These are phyloP conservation scores for Leptobrachium ailaonicum DNA, from an alignment of 2,113 vertebrate species.

Conservation along the genomic window DNA sequence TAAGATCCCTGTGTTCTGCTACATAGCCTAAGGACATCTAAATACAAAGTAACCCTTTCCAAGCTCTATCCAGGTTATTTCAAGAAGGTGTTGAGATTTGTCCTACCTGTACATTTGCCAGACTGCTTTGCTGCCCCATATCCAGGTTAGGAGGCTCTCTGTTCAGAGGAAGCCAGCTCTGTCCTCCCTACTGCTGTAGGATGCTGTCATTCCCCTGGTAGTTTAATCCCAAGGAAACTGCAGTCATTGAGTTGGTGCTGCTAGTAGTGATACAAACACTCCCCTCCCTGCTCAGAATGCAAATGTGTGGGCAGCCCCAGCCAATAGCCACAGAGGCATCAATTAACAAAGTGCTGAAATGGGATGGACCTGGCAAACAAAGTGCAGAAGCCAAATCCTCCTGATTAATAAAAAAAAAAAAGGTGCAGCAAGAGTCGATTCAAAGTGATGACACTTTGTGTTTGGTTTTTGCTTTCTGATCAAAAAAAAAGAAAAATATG, in stretches of 20 bases:
- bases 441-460: neutral
- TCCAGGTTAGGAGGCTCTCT: conserved; percentile 59
- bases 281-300: conserved; percentile 54
- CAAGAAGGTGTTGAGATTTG: neutral
- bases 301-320: conserved; percentile 56
- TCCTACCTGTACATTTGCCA: conserved; percentile 65
- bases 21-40: neutral
- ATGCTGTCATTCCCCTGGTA: conserved; percentile 54
- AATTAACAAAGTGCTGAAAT: conserved; percentile 23
- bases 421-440: neutral
- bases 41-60: neutral
- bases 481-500: too few relatives aligned
- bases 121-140: conserved; percentile 63
- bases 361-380: neutral
- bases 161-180: conserved; percentile 53
- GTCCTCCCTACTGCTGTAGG: conserved; percentile 41
- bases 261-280: conserved; percentile 58
- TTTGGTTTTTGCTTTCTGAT: too few relatives aligned
- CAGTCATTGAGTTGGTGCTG: conserved; percentile 52
- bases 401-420: neutral
- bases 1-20: too few relatives aligned
- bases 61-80: neutral
- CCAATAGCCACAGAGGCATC: conserved; percentile 52
- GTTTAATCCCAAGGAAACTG: conserved; percentile 61
- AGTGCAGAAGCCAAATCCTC: neutral